Evolutionary conservation across 2,113 vertebrate genomes (phyloP), one percentile per base, ranked within the genome.

Genomic region (Datnioides undecimradiatus): DNA sequence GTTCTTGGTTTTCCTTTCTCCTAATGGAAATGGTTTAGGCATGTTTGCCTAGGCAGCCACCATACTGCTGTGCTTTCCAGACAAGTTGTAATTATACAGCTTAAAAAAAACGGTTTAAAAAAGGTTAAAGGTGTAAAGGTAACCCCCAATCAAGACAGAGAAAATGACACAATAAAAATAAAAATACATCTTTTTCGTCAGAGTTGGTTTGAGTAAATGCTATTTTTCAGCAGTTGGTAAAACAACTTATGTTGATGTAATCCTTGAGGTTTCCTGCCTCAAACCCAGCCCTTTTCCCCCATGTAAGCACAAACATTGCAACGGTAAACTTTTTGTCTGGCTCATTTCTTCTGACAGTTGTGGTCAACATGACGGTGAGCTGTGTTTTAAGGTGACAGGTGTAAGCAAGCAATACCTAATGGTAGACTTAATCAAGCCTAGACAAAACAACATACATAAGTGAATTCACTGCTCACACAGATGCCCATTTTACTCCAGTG

Each of bases 361-460:
- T 6, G 33, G 41, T 63, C 2, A 0, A 17, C 4, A 16, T 69
- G 66, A 67, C 2, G 0, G 33, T 74, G 34, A 72, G 68, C 75
- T 29, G 40, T 21, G 13, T 68, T 80, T 73, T 5, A 67, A 57
- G 52, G 11, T 58, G 73, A 66, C 83, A 79, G 79, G 80, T 87
- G 76, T 55, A 82, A 68, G 64, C 8, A 13, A 52, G 65, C 2
- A 1, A 59, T 74, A 65, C 55, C 23, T 80, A 69, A 60, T 8
- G 57, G 29, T 36, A 66, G 49, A 69, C 45, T 31, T 31, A 73
- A 52, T 41, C 48, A 57, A 75, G 36, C 23, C 43, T 14, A 46
- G 54, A 82, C 79, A 76, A 82, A 84, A 83, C 73, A 68, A 71
- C 74, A 73, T 46, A 45, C 64, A 41, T 83, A 71, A 83, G 45